phyloP scores from a whole-genome alignment of 1,140 invertebrate species.

The Arion vulgaris region DNA sequence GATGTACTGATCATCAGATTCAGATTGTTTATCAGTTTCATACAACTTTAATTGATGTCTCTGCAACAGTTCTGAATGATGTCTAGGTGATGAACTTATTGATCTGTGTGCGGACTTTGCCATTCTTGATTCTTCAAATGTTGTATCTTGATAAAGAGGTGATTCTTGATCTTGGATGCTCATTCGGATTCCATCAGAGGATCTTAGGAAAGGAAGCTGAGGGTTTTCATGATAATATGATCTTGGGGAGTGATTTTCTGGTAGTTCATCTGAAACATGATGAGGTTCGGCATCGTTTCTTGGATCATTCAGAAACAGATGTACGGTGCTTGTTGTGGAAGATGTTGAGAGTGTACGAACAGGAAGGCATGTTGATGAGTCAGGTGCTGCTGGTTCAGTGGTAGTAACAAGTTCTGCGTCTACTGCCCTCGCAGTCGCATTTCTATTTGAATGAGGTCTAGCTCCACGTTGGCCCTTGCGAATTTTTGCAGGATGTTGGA shows the following conservation, averaged over 20 bases:
- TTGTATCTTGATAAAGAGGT: neutral
- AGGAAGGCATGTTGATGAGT: neutral
- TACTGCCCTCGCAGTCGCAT: neutral
- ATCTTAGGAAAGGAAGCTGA: neutral
- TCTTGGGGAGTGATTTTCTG: neutral
- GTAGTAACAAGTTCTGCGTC: neutral
- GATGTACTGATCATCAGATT: neutral
- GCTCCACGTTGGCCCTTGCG: constrained; percentile 68
- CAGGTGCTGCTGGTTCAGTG: neutral
- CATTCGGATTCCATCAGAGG: neutral
- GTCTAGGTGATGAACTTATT: neutral
- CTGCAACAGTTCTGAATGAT: neutral
- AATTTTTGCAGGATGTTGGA: constrained; percentile 63
- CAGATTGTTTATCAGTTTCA: neutral
- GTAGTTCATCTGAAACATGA: neutral
- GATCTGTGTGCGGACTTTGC: neutral
- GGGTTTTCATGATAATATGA: neutral
- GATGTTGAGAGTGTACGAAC: neutral
- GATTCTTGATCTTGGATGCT: neutral
- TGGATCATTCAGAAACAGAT: neutral
- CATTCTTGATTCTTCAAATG: neutral
- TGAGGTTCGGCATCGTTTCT: neutral
- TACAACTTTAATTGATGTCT: neutral
- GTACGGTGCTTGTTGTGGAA: neutral
- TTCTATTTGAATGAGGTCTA: constrained; percentile 54